A percentile compares a stretch with the other conserved stretches of the same genome.
Conservation (phyloP, 2,888 invertebrate genomes). For the Germaria angustata region DNA sequence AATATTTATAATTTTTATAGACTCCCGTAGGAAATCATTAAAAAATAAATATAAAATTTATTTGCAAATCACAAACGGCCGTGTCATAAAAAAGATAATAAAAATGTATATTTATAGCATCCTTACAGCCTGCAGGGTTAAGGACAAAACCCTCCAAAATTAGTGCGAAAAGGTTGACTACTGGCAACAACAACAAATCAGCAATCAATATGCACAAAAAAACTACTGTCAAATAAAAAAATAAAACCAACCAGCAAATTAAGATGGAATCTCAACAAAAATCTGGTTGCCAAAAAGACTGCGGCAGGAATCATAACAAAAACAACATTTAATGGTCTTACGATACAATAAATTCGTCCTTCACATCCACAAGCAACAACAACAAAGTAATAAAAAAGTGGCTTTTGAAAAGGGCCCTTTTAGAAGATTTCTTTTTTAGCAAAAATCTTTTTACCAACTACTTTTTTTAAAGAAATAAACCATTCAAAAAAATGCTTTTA, state of each 20-base stretch:
- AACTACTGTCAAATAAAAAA: too few relatives aligned
- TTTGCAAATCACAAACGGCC: background rate
- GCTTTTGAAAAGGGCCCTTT: too few relatives aligned
- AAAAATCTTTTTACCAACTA: too few relatives aligned
- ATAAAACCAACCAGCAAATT: constrained; percentile 15
- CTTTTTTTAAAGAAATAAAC: too few relatives aligned
- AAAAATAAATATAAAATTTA: background rate
- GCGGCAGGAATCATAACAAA: background rate
- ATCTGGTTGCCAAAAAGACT: constrained; percentile 47
- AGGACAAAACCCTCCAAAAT: constrained; percentile 1
- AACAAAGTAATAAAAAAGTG: too few relatives aligned
- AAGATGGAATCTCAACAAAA: constrained; percentile 45
- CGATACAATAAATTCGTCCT: too few relatives aligned
- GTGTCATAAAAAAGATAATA: background rate
- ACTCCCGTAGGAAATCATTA: background rate
- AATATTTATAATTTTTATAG: too few relatives aligned
- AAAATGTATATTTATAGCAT: constrained; percentile 9
- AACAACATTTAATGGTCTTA: constrained; percentile 9
- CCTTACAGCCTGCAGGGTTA: constrained; percentile 20
- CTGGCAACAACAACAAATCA: background rate
- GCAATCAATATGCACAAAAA: constrained; percentile 25
- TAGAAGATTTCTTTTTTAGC: too few relatives aligned
- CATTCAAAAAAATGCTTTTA: too few relatives aligned
- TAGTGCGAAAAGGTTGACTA: background rate
- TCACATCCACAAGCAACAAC: background rate